Evolutionary conservation across 2,888 invertebrate genomes (phyloP).

Genomic region (Synergus itoensis): DNA sequence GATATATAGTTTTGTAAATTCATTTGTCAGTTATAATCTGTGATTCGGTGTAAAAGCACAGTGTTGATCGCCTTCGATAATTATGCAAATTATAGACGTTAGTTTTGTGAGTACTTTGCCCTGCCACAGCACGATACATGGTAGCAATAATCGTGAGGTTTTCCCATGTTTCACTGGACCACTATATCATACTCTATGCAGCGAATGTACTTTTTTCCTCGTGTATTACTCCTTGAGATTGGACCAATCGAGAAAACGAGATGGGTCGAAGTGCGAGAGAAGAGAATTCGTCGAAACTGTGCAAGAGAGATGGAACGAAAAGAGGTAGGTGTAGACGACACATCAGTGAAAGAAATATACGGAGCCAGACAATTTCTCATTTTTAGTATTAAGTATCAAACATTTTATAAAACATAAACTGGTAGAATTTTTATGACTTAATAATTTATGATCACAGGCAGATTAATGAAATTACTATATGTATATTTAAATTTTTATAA

Average conservation of each 20-base stretch:
- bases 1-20: neutral
- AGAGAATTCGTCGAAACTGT: neutral
- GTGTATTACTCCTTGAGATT: neutral
- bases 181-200: neutral
- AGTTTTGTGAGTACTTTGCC: neutral
- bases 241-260: neutral
- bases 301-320: neutral
- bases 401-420: neutral
- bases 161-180: constrained; percentile 5
- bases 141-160: constrained; percentile 1
- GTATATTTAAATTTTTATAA: neutral
- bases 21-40: neutral
- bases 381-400: constrained; percentile 7
- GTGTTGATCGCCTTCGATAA: neutral
- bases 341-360: constrained; percentile 12
- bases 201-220: neutral
- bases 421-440: neutral
- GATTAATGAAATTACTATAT: neutral
- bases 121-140: neutral
- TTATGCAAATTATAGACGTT: constrained; percentile 16
- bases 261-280: neutral
- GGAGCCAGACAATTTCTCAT: neutral
- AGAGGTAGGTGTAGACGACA: constrained; percentile 1
- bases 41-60: neutral
- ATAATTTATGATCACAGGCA: neutral